Conservation (phyloP, 2,113 vertebrate genomes). For the Tamias sibiricus region DNA sequence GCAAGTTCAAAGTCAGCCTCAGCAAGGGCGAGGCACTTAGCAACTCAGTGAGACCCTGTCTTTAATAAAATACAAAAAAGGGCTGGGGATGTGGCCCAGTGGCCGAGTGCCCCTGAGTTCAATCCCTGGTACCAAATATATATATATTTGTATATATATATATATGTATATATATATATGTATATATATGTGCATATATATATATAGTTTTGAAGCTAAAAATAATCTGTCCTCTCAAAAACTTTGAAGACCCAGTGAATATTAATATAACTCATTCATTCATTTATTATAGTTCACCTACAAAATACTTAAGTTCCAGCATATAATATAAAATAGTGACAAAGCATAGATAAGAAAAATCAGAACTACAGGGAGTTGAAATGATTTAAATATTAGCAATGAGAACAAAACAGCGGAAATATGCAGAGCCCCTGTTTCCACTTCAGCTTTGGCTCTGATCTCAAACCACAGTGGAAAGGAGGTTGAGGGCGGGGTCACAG, state of each 20-base stretch:
- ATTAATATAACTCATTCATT: not conserved
- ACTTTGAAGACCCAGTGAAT: conserved; percentile 5
- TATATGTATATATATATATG: no score
- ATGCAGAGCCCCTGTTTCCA: not conserved
- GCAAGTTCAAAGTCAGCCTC: no score
- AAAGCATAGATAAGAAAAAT: not conserved
- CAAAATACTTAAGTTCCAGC: not conserved
- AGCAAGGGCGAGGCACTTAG: no score
- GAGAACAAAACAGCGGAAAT: not conserved
- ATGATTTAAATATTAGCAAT: not conserved
- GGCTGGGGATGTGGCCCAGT: no score
- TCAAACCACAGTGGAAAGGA: not conserved
- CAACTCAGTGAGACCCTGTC: no score
- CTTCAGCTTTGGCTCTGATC: not conserved
- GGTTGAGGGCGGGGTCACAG: no score
- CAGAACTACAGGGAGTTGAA: not conserved
- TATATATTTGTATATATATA: no score
- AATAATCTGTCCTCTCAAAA: not conserved
- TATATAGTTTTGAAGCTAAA: conserved; percentile 57
- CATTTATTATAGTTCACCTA: not conserved
- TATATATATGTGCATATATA: no score
- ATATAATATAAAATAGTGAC: not conserved
- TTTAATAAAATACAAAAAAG: no score
- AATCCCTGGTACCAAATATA: no score
- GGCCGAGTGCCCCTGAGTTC: no score